Evolutionary conservation across 1,140 invertebrate species (phyloP).

Genomic region (Eriocheir sinensis): DNA sequence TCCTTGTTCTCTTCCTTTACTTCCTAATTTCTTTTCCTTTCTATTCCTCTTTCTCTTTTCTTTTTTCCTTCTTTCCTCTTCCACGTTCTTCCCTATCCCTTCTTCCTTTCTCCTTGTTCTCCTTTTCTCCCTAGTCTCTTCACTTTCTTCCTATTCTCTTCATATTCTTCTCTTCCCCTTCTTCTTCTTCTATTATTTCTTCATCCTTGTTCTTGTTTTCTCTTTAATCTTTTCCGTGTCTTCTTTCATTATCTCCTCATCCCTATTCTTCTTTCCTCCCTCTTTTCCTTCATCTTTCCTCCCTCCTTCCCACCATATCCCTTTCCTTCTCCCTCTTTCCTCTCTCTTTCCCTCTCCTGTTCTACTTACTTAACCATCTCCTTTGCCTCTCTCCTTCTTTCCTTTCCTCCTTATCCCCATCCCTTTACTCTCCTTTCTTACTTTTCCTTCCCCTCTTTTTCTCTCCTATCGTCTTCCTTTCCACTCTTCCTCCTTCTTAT

Average conservation of each 20-base stretch:
- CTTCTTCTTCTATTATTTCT: background rate
- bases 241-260: background rate
- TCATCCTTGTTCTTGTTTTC: background rate
- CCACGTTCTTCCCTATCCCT: background rate
- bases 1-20: background rate
- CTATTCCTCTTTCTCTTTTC: background rate
- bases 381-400: background rate
- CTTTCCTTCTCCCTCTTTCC: slow-evolving; percentile 1
- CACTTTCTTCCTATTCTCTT: background rate
- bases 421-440: background rate
- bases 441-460: background rate
- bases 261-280: background rate
- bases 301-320: background rate
- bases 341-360: background rate
- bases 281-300: background rate
- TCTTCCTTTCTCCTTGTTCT: background rate
- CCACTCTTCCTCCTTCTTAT: background rate
- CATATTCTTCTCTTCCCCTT: background rate
- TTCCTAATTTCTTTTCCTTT: background rate
- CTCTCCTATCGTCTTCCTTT: background rate
- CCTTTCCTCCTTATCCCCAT: background rate
- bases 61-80: background rate
- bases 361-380: background rate
- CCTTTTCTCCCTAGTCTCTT: background rate
- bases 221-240: background rate